phyloP scores from a whole-genome alignment of 2,888 invertebrate species.

The Cetonia aurata region DNA sequence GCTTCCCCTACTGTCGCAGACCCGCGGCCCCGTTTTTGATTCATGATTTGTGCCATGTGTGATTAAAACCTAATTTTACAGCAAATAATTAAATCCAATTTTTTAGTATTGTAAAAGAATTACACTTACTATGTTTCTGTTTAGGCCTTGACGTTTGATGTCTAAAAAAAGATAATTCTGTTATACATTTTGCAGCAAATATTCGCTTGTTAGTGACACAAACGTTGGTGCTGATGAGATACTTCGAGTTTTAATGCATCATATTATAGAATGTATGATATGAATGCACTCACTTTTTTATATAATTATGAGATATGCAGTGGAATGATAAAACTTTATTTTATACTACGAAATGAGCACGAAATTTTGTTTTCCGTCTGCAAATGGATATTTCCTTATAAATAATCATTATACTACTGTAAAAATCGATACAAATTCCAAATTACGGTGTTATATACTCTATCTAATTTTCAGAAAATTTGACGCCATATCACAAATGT shows the following conservation, averaged over 20 bases:
- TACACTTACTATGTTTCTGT: conserved; percentile 33
- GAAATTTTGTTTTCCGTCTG: conserved; percentile 52
- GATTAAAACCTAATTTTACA: conserved; percentile 14
- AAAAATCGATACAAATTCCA: conserved; percentile 24
- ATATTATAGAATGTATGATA: conserved; percentile 21
- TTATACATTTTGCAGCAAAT: not conserved
- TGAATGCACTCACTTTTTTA: conserved; percentile 50
- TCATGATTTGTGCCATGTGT: conserved; percentile 59
- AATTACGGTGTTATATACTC: conserved; percentile 38
- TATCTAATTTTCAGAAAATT: conserved; percentile 46
- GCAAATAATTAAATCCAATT: not conserved
- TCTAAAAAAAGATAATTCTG: conserved; percentile 10
- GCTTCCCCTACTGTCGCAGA: conserved; percentile 54
- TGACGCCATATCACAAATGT: conserved; percentile 49
- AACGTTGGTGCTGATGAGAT: not conserved
- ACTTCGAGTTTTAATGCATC: conserved; percentile 17
- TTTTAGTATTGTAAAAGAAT: not conserved
- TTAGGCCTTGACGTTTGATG: conserved; percentile 19
- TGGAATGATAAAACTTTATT: conserved; percentile 42
- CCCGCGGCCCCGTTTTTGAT: conserved; percentile 60
- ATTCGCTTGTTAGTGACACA: not conserved
- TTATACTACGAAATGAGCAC: conserved; percentile 47
- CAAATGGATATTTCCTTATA: conserved; percentile 47
- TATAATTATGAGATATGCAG: conserved; percentile 50
- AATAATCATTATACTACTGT: conserved; percentile 41